Evolutionary conservation across 2,113 vertebrate genomes (phyloP), one percentile per base, ranked within the genome.

Genomic region (Urocolius indicus): DNA sequence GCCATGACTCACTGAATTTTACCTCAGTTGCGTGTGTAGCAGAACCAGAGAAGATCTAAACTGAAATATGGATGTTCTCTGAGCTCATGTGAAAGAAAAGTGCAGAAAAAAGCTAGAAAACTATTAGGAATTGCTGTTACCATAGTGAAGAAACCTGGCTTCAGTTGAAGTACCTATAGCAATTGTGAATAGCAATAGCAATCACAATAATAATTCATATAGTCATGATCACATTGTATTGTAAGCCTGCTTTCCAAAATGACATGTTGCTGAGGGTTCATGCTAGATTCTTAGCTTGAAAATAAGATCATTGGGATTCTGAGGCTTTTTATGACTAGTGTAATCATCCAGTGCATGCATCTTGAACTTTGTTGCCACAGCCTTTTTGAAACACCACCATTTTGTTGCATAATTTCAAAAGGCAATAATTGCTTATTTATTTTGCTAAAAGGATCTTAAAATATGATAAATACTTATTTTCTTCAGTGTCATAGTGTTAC

Each of bases 181-280:
- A 38, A 0, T 22, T 67, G 41, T 18, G 34, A 43, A n/a, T n/a
- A n/a, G n/a, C n/a, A n/a, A n/a, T n/a, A n/a, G 3, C 0, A 1
- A 20, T 51, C 45, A 23, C 41, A 11, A 21, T 63, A 81, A 34
- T 61, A 75, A 68, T 84, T 81, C 24, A 14, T n/a, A 2, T 8
- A 61, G 21, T 48, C 48, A 4, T 18, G 32, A 41, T 16, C 20
- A 55, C 24, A 7, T 38, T 26, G 12, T 67, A 16, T 58, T 16
- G 34, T 16, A 54, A 5, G 16, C 10, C 18, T 81, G 16, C 18
- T 23, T 88, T 89, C 32, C 21, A 52, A 72, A 87, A 48, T 57
- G 26, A 20, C 8, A 1, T 8, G 10, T 24, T 83, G 32, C 63
- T 80, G 32, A n/a, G 38, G 27, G 6, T 18, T 48, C 73, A 4